Evolutionary conservation across 2,113 vertebrate species (phyloP).

Genomic region (Trogon melanurus): DNA sequence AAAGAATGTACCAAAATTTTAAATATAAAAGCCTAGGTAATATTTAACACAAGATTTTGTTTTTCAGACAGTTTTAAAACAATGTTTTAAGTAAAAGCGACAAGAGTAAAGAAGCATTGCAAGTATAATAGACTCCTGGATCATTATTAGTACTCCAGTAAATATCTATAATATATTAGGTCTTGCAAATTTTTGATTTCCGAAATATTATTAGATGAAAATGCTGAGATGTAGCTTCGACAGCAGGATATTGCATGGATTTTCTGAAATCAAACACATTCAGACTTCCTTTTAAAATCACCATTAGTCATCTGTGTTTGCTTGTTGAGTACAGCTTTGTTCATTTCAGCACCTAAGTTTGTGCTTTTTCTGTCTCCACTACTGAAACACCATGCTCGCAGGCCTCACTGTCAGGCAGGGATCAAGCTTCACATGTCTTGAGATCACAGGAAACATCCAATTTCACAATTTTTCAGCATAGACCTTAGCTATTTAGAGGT

Average conservation of each 20-base stretch:
- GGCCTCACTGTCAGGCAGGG: background rate
- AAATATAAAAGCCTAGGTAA: background rate
- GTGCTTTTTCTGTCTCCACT: background rate
- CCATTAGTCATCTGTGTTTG: background rate
- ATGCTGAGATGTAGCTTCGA: background rate
- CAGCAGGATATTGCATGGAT: background rate
- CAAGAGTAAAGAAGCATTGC: background rate
- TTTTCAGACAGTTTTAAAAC: background rate
- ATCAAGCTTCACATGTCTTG: background rate
- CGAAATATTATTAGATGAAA: background rate
- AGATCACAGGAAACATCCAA: background rate
- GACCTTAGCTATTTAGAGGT: background rate
- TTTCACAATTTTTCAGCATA: background rate
- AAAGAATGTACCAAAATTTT: background rate
- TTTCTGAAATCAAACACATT: background rate
- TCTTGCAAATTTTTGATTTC: background rate
- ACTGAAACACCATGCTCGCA: background rate
- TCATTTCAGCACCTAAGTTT: background rate
- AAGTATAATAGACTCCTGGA: background rate
- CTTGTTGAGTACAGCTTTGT: background rate
- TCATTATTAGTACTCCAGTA: background rate
- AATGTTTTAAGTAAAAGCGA: background rate
- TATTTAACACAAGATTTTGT: rapidly evolving
- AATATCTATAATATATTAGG: background rate
- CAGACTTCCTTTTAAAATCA: background rate